Evolutionary conservation across 2,797 vertebrate species (phyloP).

Genomic region (Ceryle rudis): DNA sequence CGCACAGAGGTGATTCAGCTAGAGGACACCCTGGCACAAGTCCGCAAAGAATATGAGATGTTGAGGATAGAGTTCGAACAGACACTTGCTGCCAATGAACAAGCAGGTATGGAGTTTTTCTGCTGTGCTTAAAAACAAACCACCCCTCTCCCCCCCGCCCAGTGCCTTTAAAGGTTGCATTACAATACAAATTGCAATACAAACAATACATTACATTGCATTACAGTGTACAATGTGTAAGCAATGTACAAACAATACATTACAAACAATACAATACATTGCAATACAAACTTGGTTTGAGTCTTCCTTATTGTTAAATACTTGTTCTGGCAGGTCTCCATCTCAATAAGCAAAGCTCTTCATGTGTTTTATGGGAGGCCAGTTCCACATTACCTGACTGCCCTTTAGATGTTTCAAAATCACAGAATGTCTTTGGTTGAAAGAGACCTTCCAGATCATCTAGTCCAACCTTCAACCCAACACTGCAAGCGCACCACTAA

Average conservation of each 20-base stretch:
- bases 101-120: constrained; percentile 86
- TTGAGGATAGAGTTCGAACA: constrained; percentile 97
- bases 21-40: constrained; percentile 96
- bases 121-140: background rate
- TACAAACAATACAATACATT: too few species aligned
- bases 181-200: background rate
- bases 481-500: too few species aligned
- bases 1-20: constrained; percentile 97
- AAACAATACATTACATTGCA: too few species aligned
- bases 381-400: background rate
- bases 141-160: fast-evolving
- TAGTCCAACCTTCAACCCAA: too few species aligned
- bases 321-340: background rate
- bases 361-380: background rate
- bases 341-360: background rate
- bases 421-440: too few species aligned
- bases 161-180: fast-evolving
- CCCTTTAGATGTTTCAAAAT: background rate
- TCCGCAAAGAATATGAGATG: constrained; percentile 99
- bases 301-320: background rate
- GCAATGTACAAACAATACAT: too few species aligned
- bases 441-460: too few species aligned
- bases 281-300: background rate
- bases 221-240: too few species aligned
- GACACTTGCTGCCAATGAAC: constrained; percentile 96